Conservation (phyloP, 1,140 invertebrate genomes). For the Bactericera cockerelli region DNA sequence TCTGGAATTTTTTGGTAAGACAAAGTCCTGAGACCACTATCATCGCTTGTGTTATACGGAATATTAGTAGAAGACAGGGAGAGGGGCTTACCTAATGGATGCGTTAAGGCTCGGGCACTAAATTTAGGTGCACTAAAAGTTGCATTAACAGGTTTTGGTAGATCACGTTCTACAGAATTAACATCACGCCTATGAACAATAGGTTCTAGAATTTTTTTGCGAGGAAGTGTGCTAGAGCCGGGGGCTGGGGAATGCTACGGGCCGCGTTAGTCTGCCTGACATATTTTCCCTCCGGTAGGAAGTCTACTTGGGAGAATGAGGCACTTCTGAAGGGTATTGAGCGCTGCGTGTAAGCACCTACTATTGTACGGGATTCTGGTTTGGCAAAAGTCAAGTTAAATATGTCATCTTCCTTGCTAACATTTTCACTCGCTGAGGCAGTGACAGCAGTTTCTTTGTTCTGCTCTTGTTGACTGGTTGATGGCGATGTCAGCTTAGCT, state of each 20-base stretch:
- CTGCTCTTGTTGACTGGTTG: constrained; percentile 12
- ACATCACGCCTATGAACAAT: constrained; percentile 23
- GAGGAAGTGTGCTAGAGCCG: constrained; percentile 18
- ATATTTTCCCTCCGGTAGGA: constrained; percentile 32
- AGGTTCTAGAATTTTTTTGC: constrained; percentile 18
- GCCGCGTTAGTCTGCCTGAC: constrained; percentile 18
- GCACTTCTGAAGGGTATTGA: constrained; percentile 55
- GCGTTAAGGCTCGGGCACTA: constrained; percentile 14
- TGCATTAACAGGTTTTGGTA: background rate
- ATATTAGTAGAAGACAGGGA: constrained; percentile 10
- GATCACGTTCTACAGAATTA: background rate
- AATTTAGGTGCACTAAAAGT: background rate
- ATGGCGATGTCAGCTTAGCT: constrained; percentile 42
- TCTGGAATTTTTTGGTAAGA: constrained; percentile 6
- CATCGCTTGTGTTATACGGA: constrained; percentile 2
- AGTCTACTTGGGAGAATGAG: constrained; percentile 69
- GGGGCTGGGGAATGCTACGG: background rate
- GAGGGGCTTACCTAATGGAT: constrained; percentile 13
- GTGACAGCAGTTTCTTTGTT: background rate
- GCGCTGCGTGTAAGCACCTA: constrained; percentile 39
- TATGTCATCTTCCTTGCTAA: constrained; percentile 2
- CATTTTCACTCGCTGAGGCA: constrained; percentile 2
- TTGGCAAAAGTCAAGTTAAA: constrained; percentile 29
- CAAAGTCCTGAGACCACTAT: background rate
- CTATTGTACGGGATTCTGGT: constrained; percentile 36